Evolutionary conservation across 2,888 invertebrate genomes (phyloP), one percentile per base, ranked within the genome.

Genomic region (Bembecia ichneumoniformis): DNA sequence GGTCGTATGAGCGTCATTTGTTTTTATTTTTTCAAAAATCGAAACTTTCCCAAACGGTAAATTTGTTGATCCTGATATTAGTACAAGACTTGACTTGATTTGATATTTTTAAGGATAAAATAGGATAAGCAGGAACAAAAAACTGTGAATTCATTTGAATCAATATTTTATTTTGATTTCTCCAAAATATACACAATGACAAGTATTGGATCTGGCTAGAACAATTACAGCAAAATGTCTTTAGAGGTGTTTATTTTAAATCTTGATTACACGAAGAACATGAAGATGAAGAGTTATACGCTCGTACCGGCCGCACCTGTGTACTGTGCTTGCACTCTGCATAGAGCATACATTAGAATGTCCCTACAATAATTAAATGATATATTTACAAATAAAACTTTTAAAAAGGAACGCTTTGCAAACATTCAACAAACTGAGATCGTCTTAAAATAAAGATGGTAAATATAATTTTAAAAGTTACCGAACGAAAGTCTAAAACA

Each of bases 381-480:
- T 75, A 82, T 84, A 87, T 86, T 82, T 87, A 87, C 86, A 87
- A 83, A 84, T 86, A 84, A 87, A 87, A 83, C 84, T 84, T 86
- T 86, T 28, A 28, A 81, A 83, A 83, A 84, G 84, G 86, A 87
- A 86, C 86, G 84, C 86, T 86, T 86, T 83, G 82, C 82, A 86
- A 86, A 84, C 83, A 84, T 84, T 83, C 84, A 86, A 86, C 84
- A 84, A 83, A 84, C 82, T 86, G 86, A 86, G 86, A 87, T 86
- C 86, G 84, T 84, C 82, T 86, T 86, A 86, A 83, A 79, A 77
- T 86, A 83, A 79, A 78, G 83, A 84, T 84, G 84, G 84, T 87
- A 84, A 81, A 84, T 78, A 78, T 72, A 74, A 77, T 77, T 67
- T 63, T 68, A 72, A 74, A 75, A 78, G 77, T 79, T 73, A 74